Base-by-base conservation (phyloP, 1,140 invertebrate species). In the Trachelipus rathkii region DNA sequence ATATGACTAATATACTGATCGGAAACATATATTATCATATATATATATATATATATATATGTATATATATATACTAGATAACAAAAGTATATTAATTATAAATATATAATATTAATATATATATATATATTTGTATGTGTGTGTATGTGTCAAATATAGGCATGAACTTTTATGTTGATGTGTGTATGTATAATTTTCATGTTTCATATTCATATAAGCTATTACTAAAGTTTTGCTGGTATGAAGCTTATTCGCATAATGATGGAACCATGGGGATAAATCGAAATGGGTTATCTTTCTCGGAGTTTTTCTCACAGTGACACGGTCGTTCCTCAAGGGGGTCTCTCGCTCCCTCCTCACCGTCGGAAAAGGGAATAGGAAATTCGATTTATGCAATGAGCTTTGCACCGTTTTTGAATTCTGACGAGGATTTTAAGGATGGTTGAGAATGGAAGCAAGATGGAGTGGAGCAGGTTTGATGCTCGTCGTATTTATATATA, bases 191-290 rank as follows among this genome's bases (percentile, higher is more conserved):
- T 19, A 19, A 60, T 60, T 60, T 60, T 60, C n/a, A 60, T 60
- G 50, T 60, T 60, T 60, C 50, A 60, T 60, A 60, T 60, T 60
- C 50, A 60, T 60, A 60, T 60, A 60, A 60, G 19, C 50, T 60
- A 60, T 60, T 60, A 60, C 50, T n/a, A 19, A 19, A 60, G 50
- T 60, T 60, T 13, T 60, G 50, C 50, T 19, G 11, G 50, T 60
- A 60, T 60, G 50, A 60, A 60, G 50, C 50, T 60, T 60, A 60
- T 60, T 60, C 50, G 19, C 11, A 19, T 60, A 60, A 60, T 60
- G 50, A 13, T 60, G 2, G 19, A 60, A 19, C 50, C 50, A 15
- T 60, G 50, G 19, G 50, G 50, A 60, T 60, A 60, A 60, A 60
- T 60, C 50, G 50, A 60, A 8, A 60, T 13, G 50, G 50, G 50